phyloP scores from a whole-genome alignment of 2,113 vertebrate genomes.

The Xenopus borealis region DNA sequence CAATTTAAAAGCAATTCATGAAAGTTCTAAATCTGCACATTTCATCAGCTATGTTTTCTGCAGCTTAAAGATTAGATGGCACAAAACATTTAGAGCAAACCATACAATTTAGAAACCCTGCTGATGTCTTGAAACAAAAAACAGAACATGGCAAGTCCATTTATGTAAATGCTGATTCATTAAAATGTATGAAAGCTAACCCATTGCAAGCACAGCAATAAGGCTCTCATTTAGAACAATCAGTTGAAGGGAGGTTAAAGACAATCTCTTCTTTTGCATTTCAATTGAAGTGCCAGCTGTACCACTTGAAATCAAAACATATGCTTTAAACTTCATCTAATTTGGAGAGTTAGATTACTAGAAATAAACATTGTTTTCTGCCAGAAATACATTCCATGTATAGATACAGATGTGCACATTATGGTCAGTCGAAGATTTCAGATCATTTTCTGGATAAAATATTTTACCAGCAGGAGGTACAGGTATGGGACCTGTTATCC shows the following conservation, averaged over 20 bases:
- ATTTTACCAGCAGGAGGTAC: no score
- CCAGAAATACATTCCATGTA: no score
- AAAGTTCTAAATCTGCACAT: neutral
- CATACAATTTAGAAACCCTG: neutral
- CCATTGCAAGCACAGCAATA: constrained; percentile 49
- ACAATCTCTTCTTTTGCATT: constrained; percentile 23
- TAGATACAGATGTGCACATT: no score
- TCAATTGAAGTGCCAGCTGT: constrained; percentile 27
- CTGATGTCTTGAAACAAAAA: constrained; percentile 26
- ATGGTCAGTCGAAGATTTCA: no score
- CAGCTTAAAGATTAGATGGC: constrained; percentile 4
- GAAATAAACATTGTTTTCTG: no score
- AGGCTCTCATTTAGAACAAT: constrained; percentile 51
- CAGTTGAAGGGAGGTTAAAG: constrained; percentile 28
- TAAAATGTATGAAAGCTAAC: constrained; percentile 42
- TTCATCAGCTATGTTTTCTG: neutral
- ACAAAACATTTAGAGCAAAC: neutral
- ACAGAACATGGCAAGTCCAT: constrained; percentile 30
- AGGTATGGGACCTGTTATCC: no score
- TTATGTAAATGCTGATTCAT: constrained; percentile 24
- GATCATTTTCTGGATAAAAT: no score
- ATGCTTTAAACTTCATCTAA: neutral
- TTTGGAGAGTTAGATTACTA: constrained; percentile 1
- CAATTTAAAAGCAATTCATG: neutral
- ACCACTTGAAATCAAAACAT: constrained; percentile 31